Percentiles rank a stretch among this genome's conserved stretches.
phyloP scores from a whole-genome alignment of 1,140 invertebrate species.

The Leptinotarsa lineolata region DNA sequence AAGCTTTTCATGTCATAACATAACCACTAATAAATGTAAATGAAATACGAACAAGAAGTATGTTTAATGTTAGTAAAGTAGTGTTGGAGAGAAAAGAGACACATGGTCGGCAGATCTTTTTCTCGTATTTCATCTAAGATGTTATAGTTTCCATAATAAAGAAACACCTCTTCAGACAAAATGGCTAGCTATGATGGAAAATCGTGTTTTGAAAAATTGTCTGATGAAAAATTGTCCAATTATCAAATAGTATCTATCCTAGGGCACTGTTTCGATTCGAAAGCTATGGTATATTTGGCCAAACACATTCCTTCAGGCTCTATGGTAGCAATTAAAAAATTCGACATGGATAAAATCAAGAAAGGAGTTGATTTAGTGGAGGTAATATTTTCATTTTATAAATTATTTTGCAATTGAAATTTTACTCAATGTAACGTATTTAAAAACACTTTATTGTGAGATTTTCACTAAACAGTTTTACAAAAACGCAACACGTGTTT shows the following conservation, averaged over 20 bases:
- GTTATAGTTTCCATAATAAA: too few relatives aligned
- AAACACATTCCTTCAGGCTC: conserved; percentile 68
- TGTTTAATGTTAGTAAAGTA: too few relatives aligned
- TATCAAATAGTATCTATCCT: conserved; percentile 67
- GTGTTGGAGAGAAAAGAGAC: too few relatives aligned
- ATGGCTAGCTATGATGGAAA: conserved; percentile 46
- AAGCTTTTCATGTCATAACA: too few relatives aligned
- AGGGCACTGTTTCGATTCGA: conserved; percentile 70
- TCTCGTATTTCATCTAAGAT: too few relatives aligned
- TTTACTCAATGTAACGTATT: too few relatives aligned
- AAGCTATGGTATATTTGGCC: conserved; percentile 70
- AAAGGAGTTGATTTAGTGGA: conserved; percentile 70
- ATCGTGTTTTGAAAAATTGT: conserved; percentile 41
- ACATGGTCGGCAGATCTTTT: too few relatives aligned
- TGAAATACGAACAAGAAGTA: too few relatives aligned
- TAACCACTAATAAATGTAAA: too few relatives aligned
- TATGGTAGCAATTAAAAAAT: conserved; percentile 75
- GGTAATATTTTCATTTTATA: conserved; percentile 51
- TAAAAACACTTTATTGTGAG: too few relatives aligned
- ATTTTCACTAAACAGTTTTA: too few relatives aligned
- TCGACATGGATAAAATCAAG: conserved; percentile 72
- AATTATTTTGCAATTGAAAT: background rate
- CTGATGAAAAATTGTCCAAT: conserved; percentile 48
- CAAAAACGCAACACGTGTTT: too few relatives aligned
- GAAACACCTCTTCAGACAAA: background rate